Evolutionary conservation across 2,113 vertebrate species (phyloP).

Genomic region (Abramis brama): DNA sequence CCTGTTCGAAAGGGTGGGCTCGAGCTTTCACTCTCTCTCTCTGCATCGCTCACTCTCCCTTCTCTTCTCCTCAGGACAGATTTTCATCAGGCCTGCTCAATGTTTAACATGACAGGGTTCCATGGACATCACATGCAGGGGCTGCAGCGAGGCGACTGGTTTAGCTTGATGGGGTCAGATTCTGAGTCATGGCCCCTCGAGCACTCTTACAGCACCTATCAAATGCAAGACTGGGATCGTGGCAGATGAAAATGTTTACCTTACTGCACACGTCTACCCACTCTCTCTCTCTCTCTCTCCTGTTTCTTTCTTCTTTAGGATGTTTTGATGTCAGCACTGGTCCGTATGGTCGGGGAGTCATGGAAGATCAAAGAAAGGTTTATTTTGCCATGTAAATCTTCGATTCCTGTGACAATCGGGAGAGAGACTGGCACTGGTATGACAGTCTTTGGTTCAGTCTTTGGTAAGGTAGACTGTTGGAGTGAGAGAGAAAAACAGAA

Average conservation of each 20-base stretch:
- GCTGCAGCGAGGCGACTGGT: conserved; percentile 58
- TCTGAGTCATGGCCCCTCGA: conserved; percentile 48
- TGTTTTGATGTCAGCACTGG: background rate
- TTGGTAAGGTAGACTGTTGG: conserved; percentile 53
- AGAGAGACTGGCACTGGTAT: conserved; percentile 70
- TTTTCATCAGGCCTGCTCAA: conserved; percentile 55
- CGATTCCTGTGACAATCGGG: conserved; percentile 52
- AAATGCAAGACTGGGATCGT: conserved; percentile 49
- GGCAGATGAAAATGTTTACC: conserved; percentile 53
- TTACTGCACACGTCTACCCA: conserved; percentile 42
- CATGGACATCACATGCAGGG: conserved; percentile 45
- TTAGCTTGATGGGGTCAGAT: conserved; percentile 63
- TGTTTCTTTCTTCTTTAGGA: conserved; percentile 18
- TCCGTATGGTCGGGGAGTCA: background rate
- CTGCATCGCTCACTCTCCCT: conserved; percentile 41
- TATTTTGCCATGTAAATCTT: conserved; percentile 65
- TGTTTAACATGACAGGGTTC: conserved; percentile 59
- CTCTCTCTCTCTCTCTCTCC: conserved; percentile 38
- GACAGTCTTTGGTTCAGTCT: conserved; percentile 60
- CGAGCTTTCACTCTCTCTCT: conserved; percentile 61
- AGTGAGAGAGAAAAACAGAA: conserved; percentile 62
- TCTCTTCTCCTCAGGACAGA: conserved; percentile 42
- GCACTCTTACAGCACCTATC: conserved; percentile 46
- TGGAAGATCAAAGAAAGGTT: conserved; percentile 44
- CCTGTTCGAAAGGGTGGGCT: conserved; percentile 64